Evolutionary conservation across 2,888 invertebrate genomes (phyloP).

Genomic region (Morpho deidamia): DNA sequence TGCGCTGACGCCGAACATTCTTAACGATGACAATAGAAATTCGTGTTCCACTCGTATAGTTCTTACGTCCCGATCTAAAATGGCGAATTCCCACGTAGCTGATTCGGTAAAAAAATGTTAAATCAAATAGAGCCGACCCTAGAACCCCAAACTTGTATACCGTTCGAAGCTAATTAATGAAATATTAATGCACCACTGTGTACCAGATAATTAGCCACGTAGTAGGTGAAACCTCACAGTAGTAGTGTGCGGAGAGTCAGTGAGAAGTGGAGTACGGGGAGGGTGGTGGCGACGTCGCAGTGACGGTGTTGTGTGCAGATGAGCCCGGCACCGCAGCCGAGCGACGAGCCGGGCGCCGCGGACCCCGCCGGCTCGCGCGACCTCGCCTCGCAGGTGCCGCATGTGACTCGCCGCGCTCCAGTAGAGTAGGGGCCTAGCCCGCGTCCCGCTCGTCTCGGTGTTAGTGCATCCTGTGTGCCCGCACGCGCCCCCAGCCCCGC

Average conservation of each 20-base stretch:
- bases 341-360: conserved; percentile 62
- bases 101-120: conserved; percentile 8
- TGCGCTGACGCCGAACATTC: conserved; percentile 43
- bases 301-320: conserved; percentile 76
- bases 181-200: conserved; percentile 23
- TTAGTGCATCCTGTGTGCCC: conserved; percentile 53
- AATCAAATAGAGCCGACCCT: conserved; percentile 21
- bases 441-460: conserved; percentile 61
- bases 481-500: conserved; percentile 42
- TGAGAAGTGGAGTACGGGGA: conserved; percentile 73
- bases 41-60: not conserved
- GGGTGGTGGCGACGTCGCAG: conserved; percentile 62
- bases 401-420: conserved; percentile 47
- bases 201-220: conserved; percentile 27
- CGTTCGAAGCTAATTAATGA: conserved; percentile 14
- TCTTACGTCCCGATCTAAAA: not conserved
- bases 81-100: not conserved
- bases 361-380: conserved; percentile 65
- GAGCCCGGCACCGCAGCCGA: conserved; percentile 73
- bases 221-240: conserved; percentile 34
- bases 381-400: conserved; percentile 71
- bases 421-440: conserved; percentile 69
- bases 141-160: conserved; percentile 11
- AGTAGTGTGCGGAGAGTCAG: conserved; percentile 66
- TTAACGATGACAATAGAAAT: not conserved